Conservation (phyloP, 2,797 vertebrate genomes). For the Odontamblyopus lacepedii region DNA sequence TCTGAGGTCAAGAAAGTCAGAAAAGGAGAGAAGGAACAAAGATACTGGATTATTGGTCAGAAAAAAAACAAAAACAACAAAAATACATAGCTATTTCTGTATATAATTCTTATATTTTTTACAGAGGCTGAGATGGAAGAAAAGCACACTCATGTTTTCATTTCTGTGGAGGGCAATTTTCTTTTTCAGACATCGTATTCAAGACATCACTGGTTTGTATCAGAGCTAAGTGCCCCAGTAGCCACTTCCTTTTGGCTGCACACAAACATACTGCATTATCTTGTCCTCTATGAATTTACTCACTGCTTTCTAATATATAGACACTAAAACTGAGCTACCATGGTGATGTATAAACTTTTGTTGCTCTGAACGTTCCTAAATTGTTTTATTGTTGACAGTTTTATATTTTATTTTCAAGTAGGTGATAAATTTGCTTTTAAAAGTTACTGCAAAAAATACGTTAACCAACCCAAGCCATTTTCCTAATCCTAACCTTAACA, state of each 20-base stretch:
- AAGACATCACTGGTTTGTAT: neutral
- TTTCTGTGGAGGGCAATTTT: neutral
- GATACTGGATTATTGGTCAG: no score
- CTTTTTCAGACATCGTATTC: neutral
- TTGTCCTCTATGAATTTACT: neutral
- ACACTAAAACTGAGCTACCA: no score
- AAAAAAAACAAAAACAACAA: neutral
- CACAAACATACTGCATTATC: neutral
- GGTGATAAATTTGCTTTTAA: no score
- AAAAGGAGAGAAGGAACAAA: neutral
- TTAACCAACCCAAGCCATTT: no score
- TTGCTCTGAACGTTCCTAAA: no score
- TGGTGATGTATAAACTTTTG: no score
- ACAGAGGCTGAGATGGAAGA: neutral
- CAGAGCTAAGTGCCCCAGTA: neutral
- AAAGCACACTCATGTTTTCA: neutral
- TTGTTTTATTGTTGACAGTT: no score
- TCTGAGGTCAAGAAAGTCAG: neutral
- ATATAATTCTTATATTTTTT: neutral
- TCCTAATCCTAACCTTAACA: no score
- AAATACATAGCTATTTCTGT: neutral
- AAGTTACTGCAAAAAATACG: no score
- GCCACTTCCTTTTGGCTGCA: neutral
- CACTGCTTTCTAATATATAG: no score
- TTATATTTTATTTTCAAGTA: no score